Conservation (phyloP, 2,797 vertebrate genomes). For the Sebastes diploproa region DNA sequence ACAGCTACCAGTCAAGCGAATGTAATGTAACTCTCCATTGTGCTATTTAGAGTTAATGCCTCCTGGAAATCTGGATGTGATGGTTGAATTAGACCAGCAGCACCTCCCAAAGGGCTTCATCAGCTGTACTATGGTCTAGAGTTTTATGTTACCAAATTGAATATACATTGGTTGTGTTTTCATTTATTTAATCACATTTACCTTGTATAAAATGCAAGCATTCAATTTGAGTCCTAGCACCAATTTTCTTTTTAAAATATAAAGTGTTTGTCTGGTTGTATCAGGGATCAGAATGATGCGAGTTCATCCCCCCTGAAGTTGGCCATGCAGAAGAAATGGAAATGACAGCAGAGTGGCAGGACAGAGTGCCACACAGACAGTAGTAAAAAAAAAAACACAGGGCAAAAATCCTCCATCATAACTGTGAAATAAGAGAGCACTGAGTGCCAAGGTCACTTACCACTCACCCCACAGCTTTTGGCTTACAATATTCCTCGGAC, state of each 20-base stretch:
- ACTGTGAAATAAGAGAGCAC: conserved; percentile 34
- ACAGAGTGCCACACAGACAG: conserved; percentile 13
- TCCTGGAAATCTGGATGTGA: not conserved
- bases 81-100: not conserved
- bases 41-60: conserved; percentile 15
- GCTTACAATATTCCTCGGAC: conserved; percentile 44
- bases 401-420: conserved; percentile 21
- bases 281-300: not conserved
- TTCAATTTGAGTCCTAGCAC: not conserved
- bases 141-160: not conserved
- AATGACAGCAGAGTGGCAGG: conserved; percentile 17
- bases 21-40: conserved; percentile 1
- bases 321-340: conserved; percentile 25
- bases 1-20: not conserved
- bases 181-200: not conserved
- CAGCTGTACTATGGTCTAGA: not conserved
- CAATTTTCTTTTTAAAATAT: not conserved
- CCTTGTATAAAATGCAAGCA: not conserved
- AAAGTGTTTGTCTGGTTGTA: not conserved
- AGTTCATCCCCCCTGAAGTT: not conserved
- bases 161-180: not conserved
- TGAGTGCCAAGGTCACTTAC: conserved; percentile 53
- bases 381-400: conserved; percentile 14
- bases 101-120: not conserved
- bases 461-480: conserved; percentile 41